Evolutionary conservation across 2,113 vertebrate species (phyloP).

Genomic region (Caranx ignobilis): DNA sequence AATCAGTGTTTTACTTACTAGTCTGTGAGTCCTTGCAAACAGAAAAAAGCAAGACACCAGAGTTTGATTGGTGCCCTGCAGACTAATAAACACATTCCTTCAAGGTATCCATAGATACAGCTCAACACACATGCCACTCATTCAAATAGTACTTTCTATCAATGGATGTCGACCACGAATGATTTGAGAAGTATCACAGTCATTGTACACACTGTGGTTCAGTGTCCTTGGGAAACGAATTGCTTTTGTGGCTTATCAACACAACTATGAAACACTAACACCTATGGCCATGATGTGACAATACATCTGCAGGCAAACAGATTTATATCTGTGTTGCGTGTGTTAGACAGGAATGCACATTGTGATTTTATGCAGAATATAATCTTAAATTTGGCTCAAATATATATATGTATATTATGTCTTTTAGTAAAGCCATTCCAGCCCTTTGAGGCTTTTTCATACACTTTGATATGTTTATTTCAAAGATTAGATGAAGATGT

Average conservation of each 20-base stretch:
- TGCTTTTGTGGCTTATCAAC: neutral
- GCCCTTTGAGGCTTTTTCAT: no score
- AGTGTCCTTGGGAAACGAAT: neutral
- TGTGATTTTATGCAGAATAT: no score
- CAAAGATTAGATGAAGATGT: no score
- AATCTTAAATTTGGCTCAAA: no score
- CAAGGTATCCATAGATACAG: conserved; percentile 31
- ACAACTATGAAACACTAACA: neutral
- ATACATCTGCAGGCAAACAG: neutral
- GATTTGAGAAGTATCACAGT: neutral
- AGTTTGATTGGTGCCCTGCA: conserved; percentile 14
- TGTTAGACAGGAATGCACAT: no score
- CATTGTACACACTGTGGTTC: neutral
- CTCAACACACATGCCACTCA: neutral
- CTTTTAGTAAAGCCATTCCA: no score
- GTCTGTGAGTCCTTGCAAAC: neutral
- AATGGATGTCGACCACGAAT: neutral
- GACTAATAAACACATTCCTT: conserved; percentile 30
- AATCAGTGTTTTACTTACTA: neutral
- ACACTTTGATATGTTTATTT: no score
- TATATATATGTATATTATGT: no score
- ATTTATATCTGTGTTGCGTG: no score
- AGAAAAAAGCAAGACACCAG: neutral
- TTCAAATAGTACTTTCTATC: neutral
- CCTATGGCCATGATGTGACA: neutral